These are phyloP conservation scores for Drosophila miranda DNA, from an alignment of 1,140 invertebrate species.

Conservation along the genomic window DNA sequence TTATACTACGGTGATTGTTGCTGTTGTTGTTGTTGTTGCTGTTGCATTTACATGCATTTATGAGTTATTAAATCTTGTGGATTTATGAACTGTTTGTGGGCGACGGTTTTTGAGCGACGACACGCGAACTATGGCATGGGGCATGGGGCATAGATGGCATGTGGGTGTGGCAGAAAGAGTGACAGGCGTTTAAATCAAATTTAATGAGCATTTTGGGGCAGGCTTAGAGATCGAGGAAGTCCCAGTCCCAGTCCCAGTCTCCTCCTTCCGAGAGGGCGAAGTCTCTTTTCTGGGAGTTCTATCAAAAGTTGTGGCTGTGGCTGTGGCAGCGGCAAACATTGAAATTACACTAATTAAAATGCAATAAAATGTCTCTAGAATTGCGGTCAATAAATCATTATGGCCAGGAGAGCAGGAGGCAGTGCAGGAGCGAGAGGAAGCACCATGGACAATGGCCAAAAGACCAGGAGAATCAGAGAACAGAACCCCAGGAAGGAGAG, in stretches of 20 bases:
- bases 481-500: constrained; percentile 4
- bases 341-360: constrained; percentile 80
- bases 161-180: constrained; percentile 46
- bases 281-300: constrained; percentile 2
- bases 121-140: constrained; percentile 58
- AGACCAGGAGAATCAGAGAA: not conserved
- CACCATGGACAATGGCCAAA: constrained; percentile 16
- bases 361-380: constrained; percentile 73
- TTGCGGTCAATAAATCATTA: constrained; percentile 78
- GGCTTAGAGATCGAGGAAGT: constrained; percentile 8
- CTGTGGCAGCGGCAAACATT: constrained; percentile 53
- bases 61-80: constrained; percentile 75
- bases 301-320: constrained; percentile 30
- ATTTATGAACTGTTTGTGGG: constrained; percentile 66
- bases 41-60: constrained; percentile 67
- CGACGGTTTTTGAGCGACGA: constrained; percentile 55
- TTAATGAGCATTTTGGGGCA: constrained; percentile 54
- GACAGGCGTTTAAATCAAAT: constrained; percentile 61
- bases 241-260: not conserved
- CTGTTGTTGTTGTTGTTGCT: constrained; percentile 32
- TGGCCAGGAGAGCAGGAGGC: constrained; percentile 25
- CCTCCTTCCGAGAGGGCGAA: too few relatives aligned
- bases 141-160: not conserved
- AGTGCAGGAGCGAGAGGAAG: not conserved
- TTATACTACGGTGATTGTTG: constrained; percentile 43